Conservation (phyloP, 2,888 invertebrate genomes). For the Pardosa pseudoannulata region DNA sequence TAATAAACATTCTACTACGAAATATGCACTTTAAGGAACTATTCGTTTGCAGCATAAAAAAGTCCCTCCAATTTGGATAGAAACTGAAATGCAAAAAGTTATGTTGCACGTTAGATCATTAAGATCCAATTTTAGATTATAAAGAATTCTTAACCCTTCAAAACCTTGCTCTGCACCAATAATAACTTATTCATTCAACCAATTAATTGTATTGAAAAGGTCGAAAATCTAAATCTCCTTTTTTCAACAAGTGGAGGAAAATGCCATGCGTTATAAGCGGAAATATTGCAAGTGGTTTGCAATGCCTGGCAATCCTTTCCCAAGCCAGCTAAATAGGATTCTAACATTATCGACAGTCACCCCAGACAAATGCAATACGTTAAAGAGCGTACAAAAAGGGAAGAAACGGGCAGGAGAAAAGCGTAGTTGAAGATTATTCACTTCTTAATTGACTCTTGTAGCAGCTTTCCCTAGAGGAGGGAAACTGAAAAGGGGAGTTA, state of each 20-base stretch:
- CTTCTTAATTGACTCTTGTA: slow-evolving; percentile 61
- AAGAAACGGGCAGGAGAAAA: slow-evolving; percentile 11
- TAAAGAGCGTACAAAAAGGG: slow-evolving; percentile 22
- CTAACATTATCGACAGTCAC: background rate
- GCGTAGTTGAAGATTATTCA: slow-evolving; percentile 34
- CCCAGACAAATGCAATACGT: background rate
- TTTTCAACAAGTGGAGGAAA: background rate
- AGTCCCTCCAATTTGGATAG: too few species aligned
- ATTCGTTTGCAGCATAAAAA: too few species aligned
- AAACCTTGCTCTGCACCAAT: too few species aligned
- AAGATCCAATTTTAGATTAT: too few species aligned
- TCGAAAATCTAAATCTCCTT: too few species aligned
- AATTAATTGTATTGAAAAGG: too few species aligned
- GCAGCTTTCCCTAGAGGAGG: slow-evolving; percentile 44
- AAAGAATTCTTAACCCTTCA: too few species aligned
- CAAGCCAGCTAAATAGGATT: background rate
- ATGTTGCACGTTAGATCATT: too few species aligned
- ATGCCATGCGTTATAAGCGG: background rate
- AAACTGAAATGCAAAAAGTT: too few species aligned
- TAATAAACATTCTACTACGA: too few species aligned
- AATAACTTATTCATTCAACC: too few species aligned
- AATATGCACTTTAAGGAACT: too few species aligned
- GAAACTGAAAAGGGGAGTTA: slow-evolving; percentile 37
- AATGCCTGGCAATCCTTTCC: background rate
- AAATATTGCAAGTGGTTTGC: background rate